Conservation (phyloP, 1,140 invertebrate species). For the Sycophila sp. region DNA sequence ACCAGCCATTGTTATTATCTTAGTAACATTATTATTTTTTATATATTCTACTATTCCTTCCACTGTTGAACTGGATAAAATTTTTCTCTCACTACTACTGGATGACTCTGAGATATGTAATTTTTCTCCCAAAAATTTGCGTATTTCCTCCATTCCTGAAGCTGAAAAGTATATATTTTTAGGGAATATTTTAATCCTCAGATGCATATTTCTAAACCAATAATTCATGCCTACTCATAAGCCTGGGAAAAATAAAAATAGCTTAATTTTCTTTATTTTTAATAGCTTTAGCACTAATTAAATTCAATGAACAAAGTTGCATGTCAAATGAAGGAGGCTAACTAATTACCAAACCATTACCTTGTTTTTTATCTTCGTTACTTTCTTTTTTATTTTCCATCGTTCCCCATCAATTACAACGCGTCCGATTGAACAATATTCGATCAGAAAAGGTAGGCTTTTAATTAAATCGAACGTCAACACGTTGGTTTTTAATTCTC, state of each 20-base stretch:
- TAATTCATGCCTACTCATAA: not conserved
- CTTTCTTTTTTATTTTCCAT: conserved; percentile 20
- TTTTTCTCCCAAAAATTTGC: conserved; percentile 52
- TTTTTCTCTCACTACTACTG: conserved; percentile 33
- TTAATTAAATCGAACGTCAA: no score
- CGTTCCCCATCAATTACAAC: no score
- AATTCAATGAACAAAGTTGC: not conserved
- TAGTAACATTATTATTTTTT: conserved; percentile 79
- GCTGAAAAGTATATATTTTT: no score
- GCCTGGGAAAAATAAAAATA: not conserved
- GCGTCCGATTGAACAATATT: no score
- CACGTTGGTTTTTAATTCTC: no score
- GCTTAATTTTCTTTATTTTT: not conserved
- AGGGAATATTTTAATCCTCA: conserved; percentile 26
- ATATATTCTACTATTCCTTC: conserved; percentile 80
- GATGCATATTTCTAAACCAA: not conserved
- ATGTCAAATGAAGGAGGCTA: not conserved
- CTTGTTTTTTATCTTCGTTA: conserved; percentile 10
- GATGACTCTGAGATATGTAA: conserved; percentile 46
- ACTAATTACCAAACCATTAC: not conserved
- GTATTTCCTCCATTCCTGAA: conserved; percentile 52
- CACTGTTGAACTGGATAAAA: conserved; percentile 66
- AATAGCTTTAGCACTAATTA: not conserved
- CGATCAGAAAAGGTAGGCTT: no score
- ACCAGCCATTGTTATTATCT: conserved; percentile 92